Conservation (phyloP, 2,113 vertebrate genomes). For the Prinia subflava region DNA sequence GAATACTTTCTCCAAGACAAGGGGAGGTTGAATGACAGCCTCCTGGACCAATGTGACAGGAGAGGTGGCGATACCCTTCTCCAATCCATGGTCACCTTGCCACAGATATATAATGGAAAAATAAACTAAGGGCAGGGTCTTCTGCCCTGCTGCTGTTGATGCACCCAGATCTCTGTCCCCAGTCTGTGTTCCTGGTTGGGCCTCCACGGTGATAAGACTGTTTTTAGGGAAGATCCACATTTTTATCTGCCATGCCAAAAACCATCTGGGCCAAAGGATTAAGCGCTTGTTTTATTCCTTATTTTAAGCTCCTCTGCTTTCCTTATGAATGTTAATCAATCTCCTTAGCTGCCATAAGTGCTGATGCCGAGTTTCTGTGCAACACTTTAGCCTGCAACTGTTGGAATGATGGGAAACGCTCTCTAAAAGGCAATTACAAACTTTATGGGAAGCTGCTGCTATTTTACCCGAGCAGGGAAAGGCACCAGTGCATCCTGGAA, state of each 20-base stretch:
- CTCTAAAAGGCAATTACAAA: slow-evolving; percentile 13
- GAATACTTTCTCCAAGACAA: too few species aligned
- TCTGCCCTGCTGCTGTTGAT: too few species aligned
- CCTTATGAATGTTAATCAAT: not conserved
- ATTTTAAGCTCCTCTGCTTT: not conserved
- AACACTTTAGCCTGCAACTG: not conserved
- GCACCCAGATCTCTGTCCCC: too few species aligned
- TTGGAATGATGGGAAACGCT: not conserved
- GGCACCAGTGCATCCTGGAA: not conserved
- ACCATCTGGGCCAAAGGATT: not conserved
- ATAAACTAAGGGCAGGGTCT: too few species aligned
- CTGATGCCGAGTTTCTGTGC: not conserved
- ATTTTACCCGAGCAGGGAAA: not conserved
- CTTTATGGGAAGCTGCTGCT: not conserved
- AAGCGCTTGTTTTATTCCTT: not conserved
- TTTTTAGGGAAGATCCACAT: not conserved
- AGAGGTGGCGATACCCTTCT: too few species aligned
- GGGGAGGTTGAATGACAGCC: too few species aligned
- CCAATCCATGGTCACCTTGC: too few species aligned
- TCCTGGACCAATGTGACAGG: too few species aligned
- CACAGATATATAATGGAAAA: too few species aligned
- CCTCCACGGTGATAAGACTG: too few species aligned
- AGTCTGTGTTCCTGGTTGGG: too few species aligned
- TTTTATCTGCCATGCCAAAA: not conserved
- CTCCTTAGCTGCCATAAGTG: not conserved